Conservation (phyloP, 2,113 vertebrate species). For the Gymnogyps californianus region DNA sequence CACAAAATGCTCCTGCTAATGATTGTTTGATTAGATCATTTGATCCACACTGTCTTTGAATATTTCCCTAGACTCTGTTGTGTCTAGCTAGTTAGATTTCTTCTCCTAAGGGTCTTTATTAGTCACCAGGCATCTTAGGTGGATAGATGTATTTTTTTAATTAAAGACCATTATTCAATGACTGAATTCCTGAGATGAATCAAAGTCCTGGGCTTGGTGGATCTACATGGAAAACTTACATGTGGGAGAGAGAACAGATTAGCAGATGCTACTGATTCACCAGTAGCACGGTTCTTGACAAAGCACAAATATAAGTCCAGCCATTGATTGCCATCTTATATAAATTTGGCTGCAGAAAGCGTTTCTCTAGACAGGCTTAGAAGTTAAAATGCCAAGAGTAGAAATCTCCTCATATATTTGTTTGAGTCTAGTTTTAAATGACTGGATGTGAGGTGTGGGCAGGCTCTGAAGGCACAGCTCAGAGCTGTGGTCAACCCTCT, state of each 20-base stretch:
- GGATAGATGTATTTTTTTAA: neutral
- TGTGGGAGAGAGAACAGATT: neutral
- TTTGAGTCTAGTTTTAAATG: neutral
- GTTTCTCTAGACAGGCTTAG: neutral
- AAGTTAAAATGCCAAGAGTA: neutral
- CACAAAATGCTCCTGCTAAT: neutral
- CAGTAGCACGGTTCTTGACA: neutral
- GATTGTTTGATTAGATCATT: constrained; percentile 20
- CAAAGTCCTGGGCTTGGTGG: neutral
- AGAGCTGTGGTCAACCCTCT: neutral
- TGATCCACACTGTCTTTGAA: neutral
- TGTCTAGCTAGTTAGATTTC: neutral
- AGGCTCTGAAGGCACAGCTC: neutral
- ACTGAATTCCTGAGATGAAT: neutral
- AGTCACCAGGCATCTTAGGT: neutral
- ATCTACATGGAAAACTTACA: neutral
- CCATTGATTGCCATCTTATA: neutral
- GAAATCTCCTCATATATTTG: neutral
- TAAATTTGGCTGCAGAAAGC: neutral
- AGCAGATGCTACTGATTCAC: neutral
- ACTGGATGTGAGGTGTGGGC: neutral
- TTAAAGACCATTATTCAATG: neutral
- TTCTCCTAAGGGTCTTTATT: constrained; percentile 15
- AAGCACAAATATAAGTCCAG: neutral
- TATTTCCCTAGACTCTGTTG: neutral